These are phyloP conservation scores for Macrotus californicus DNA, from an alignment of 2,113 vertebrate genomes.

Conservation along the genomic window DNA sequence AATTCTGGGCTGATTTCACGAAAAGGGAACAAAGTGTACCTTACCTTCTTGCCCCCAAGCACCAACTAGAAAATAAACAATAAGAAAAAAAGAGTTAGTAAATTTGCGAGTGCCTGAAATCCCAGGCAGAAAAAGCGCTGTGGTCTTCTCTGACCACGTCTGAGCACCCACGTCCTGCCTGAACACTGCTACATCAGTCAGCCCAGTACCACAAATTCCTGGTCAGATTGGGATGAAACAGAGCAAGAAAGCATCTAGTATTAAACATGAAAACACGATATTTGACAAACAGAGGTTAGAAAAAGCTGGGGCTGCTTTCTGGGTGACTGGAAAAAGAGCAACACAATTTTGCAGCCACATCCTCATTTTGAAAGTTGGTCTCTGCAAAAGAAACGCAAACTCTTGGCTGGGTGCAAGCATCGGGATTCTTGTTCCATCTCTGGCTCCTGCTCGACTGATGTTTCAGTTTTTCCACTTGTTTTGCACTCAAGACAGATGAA, in stretches of 20 bases:
- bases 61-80: constrained; percentile 55
- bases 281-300: not conserved
- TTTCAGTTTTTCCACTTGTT: constrained; percentile 46
- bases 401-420: not conserved
- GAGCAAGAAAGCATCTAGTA: not conserved
- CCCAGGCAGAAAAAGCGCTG: not conserved
- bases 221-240: not conserved
- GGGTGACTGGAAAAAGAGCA: not conserved
- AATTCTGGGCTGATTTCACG: not conserved
- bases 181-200: not conserved
- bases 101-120: not conserved
- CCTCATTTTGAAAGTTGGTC: constrained; percentile 17
- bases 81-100: constrained; percentile 30
- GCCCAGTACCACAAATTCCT: not conserved
- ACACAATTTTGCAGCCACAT: not conserved
- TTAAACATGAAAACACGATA: not conserved
- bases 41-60: constrained; percentile 53
- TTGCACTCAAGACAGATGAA: constrained; percentile 17
- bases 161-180: not conserved
- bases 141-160: not conserved
- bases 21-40: constrained; percentile 23
- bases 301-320: not conserved
- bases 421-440: not conserved
- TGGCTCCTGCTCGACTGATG: not conserved
- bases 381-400: not conserved